Conservation (phyloP, 2,797 vertebrate genomes). For the Spinibarbus caldwelli region DNA sequence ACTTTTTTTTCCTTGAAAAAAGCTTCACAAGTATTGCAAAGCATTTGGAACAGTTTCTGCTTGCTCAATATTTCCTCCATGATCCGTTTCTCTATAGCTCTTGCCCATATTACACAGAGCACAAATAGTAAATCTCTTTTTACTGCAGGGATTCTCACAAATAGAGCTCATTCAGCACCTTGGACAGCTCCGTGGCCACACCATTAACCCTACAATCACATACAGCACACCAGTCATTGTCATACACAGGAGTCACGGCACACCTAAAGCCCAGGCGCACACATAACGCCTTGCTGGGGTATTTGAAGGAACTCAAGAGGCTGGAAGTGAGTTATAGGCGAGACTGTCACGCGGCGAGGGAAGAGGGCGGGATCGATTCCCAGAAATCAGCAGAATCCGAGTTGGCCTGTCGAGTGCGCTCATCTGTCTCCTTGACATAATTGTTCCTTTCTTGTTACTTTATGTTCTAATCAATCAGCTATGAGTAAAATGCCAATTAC, state of each 20-base stretch:
- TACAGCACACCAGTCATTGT: slow-evolving; percentile 45
- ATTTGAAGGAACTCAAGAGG: slow-evolving; percentile 32
- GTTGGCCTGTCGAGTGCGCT: slow-evolving; percentile 62
- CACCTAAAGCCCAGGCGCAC: slow-evolving; percentile 32
- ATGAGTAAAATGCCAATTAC: slow-evolving; percentile 89
- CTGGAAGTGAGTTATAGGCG: slow-evolving; percentile 61
- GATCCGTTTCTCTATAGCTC: not conserved
- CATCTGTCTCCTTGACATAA: slow-evolving; percentile 84
- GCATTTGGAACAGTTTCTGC: not conserved
- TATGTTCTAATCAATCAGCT: slow-evolving; percentile 87
- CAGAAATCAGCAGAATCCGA: slow-evolving; percentile 72
- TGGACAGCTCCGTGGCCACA: slow-evolving; percentile 44
- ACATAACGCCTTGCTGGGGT: slow-evolving; percentile 12
- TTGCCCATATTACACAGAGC: not conserved
- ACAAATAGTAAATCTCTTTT: slow-evolving; percentile 8
- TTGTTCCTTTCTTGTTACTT: slow-evolving; percentile 87
- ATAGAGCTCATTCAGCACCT: slow-evolving; percentile 52
- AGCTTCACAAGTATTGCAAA: slow-evolving; percentile 11
- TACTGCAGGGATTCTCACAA: slow-evolving; percentile 44
- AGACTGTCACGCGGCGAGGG: slow-evolving; percentile 62
- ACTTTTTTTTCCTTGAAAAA: not conserved
- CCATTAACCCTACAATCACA: slow-evolving; percentile 53
- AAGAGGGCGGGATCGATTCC: slow-evolving; percentile 71
- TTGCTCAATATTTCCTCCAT: not conserved
- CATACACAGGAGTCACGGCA: slow-evolving; percentile 38